Base-by-base conservation (phyloP, 2,797 vertebrate genomes). In the Semaprochilodus insignis region DNA sequence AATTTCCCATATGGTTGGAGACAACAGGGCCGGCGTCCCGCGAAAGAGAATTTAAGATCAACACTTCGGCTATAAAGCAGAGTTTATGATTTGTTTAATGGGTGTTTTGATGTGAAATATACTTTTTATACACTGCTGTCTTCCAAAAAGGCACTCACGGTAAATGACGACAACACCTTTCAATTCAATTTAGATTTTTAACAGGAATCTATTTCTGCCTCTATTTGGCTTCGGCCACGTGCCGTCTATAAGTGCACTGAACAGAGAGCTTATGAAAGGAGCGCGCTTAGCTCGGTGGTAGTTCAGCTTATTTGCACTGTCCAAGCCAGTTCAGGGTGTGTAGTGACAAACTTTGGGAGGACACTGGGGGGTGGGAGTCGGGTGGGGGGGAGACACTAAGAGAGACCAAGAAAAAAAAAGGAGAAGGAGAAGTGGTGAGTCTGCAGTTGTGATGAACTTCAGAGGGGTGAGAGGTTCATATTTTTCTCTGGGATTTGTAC, bases 1-100 rank as follows among this genome's bases (percentile, higher is more conserved):
- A 95, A 95, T 96, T 97, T 97, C 96, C 95, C 93, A 91, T 91
- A 93, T 92, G 95, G 96, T 95, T 95, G 87, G 91, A 94, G 92
- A 97, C 95, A 96, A 96, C 89, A 90, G 89, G 90, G 91, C 92
- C 92, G 85, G 87, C 90, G 85, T 88, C 91, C 91, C 91, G 93
- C 93, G 89, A 83, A 91, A 92, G 91, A 95, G 94, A 95, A 94
- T 86, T 94, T 93, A 94, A 95, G 93, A 92, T 90, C 91, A 91
- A 90, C 86, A 78, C 84, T 88, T 90, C 85, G 90, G 89, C 93
- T 87, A 91, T 93, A 91, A 95, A 95, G 88, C 86, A 87, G 82
- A 93, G 91, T 96, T 96, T 95, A 95, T 91, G 91, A 94, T 90
- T 94, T 93, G 93, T 91, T 96, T 96, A 95, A 94, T 87, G 91